These are phyloP conservation scores for Metallyticus violacea DNA, from an alignment of 2,888 invertebrate genomes.

Conservation along the genomic window DNA sequence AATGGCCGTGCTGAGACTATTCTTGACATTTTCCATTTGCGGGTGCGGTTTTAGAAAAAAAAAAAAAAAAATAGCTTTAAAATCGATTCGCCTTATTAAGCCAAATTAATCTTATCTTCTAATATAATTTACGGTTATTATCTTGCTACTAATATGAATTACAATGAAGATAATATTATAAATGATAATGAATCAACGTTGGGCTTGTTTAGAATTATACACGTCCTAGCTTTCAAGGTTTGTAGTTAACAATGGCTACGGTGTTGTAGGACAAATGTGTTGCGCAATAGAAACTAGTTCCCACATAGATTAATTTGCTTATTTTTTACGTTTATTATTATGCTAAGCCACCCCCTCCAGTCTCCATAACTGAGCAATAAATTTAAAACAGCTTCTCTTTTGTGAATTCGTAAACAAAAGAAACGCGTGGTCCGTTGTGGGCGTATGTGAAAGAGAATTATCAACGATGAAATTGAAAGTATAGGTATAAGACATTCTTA, in stretches of 20 bases:
- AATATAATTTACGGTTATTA: not conserved
- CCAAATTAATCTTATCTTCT: not conserved
- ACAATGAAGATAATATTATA: not conserved
- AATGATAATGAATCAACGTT: not conserved
- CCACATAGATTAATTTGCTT: not conserved
- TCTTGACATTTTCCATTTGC: not conserved
- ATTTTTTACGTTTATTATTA: not conserved
- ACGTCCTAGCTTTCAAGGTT: not conserved
- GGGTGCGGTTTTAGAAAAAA: not conserved
- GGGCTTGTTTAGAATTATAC: not conserved
- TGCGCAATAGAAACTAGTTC: not conserved
- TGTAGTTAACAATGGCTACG: not conserved
- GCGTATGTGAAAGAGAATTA: too few relatives aligned
- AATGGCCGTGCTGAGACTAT: not conserved
- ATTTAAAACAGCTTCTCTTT: too few relatives aligned
- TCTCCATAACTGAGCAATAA: not conserved
- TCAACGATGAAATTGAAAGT: too few relatives aligned
- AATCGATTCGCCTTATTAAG: not conserved
- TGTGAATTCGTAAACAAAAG: too few relatives aligned
- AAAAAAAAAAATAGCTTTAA: not conserved
- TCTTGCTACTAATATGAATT: not conserved
- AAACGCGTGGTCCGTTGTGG: too few relatives aligned
- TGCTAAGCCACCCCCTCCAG: not conserved
- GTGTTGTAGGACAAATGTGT: not conserved
- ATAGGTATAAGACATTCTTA: too few relatives aligned